phyloP scores from a whole-genome alignment of 2,888 invertebrate genomes.

The Ochropleura leucogaster region DNA sequence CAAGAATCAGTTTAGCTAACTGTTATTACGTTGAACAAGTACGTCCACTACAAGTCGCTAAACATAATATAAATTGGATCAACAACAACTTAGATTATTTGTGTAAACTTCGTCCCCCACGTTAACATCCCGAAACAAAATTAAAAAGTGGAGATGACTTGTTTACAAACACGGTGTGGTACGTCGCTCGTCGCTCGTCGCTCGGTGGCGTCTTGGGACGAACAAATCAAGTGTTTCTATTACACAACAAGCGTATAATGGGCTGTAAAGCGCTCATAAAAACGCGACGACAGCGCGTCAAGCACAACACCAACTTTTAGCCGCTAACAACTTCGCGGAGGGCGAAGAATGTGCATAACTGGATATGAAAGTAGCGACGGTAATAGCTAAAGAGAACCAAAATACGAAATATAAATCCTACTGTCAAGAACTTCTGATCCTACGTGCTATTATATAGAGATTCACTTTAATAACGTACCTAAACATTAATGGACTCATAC shows the following conservation, averaged over 20 bases:
- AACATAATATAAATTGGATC: slow-evolving; percentile 48
- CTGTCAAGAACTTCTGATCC: background rate
- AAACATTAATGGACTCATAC: background rate
- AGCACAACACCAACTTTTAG: slow-evolving; percentile 60
- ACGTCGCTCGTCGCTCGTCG: background rate
- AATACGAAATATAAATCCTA: background rate
- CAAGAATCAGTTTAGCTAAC: slow-evolving; percentile 12
- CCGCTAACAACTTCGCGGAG: slow-evolving; percentile 58
- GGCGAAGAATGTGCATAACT: slow-evolving; percentile 11
- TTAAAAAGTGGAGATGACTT: slow-evolving; percentile 66
- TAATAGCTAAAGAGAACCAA: too few species aligned
- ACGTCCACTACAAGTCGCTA: slow-evolving; percentile 14
- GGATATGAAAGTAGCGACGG: slow-evolving; percentile 42
- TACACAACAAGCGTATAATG: slow-evolving; percentile 70
- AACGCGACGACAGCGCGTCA: slow-evolving; percentile 63
- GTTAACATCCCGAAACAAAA: slow-evolving; percentile 59
- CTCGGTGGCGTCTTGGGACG: slow-evolving; percentile 53
- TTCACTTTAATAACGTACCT: background rate
- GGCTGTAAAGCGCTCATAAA: slow-evolving; percentile 72
- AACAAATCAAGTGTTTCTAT: slow-evolving; percentile 67
- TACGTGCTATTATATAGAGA: background rate
- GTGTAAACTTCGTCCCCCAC: slow-evolving; percentile 37
- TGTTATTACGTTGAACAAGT: slow-evolving; percentile 16
- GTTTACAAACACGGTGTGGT: slow-evolving; percentile 64
- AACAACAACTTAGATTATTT: slow-evolving; percentile 42